Evolutionary conservation across 2,113 vertebrate genomes (phyloP).

Genomic region (Picathartes gymnocephalus): DNA sequence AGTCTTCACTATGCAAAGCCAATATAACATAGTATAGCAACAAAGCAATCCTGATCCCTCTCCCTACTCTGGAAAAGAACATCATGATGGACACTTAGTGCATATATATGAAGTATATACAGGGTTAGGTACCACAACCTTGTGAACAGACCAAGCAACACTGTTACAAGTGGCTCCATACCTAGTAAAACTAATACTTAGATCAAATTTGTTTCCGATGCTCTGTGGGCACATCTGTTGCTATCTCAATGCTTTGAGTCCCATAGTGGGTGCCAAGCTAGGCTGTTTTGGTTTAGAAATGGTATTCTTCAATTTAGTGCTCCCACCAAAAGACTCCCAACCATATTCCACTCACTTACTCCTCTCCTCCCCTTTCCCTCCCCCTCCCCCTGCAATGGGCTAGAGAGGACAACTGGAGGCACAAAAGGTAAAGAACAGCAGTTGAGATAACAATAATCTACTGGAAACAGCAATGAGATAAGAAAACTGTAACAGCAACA

Average conservation of each 20-base stretch:
- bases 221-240: not conserved
- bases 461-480: not conserved
- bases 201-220: not conserved
- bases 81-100: no score
- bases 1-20: not conserved
- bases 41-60: not conserved
- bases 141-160: not conserved
- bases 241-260: not conserved
- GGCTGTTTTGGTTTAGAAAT: not conserved
- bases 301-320: not conserved
- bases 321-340: not conserved
- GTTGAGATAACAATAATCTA: not conserved
- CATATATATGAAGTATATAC: not conserved
- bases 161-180: not conserved
- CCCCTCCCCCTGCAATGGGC: not conserved
- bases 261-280: not conserved
- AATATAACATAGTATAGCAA: not conserved
- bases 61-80: not conserved
- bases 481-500: not conserved
- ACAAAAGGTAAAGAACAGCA: not conserved
- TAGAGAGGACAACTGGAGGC: not conserved
- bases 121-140: not conserved
- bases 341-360: not conserved
- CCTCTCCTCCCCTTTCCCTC: not conserved
- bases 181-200: not conserved